Evolutionary conservation across 2,888 invertebrate genomes (phyloP), one percentile per base, ranked within the genome.

Genomic region (Oscheius sp.): DNA sequence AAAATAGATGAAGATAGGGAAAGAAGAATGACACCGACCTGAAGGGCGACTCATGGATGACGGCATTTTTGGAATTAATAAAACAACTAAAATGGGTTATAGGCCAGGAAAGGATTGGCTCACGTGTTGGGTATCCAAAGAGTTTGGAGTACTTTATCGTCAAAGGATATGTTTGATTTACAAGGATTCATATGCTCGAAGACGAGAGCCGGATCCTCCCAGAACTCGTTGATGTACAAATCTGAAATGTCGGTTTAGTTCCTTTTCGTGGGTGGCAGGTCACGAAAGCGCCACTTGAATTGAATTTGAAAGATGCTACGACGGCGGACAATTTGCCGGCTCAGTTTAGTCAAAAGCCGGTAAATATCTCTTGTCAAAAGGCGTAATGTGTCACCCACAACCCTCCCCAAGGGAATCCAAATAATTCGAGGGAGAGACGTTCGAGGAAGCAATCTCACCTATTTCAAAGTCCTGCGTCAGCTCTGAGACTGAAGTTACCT

Each of bases 381-480:
- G 5, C 35, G 35, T 35, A 35, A 35, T 35, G 35, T 35, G 35
- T 35, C 35, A 35, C 35, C 35, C 35, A 35, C 35, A 35, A 35
- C 35, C 35, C 35, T 43, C 61, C 61, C 61, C 61, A n/a, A 43
- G 21, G 61, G 23, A n/a, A 43, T 1, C 43, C 61, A 29, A 58
- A 58, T 27, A 27, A 58, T 58, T 58, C 58, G 27, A n/a, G 35
- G 16, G 43, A 13, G 5, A 13, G 23, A 9, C 25, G 55, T 55
- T 55, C 55, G 18, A 16, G 5, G 5, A 3, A 35, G 35, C 5
- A 35, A 3, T 3, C 69, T 3, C 23, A 84, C 87, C 88, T n/a
- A 88, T 87, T 72, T 87, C 87, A 69, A 88, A 88, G 69, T 88
- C 88, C 68, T 88, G 87, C 41, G 88, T 88, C 35, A 87, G 70